Percentiles rank a stretch among this genome's conserved stretches.
Conservation (phyloP, 2,797 vertebrate species). For the Sebastes iracundus region DNA sequence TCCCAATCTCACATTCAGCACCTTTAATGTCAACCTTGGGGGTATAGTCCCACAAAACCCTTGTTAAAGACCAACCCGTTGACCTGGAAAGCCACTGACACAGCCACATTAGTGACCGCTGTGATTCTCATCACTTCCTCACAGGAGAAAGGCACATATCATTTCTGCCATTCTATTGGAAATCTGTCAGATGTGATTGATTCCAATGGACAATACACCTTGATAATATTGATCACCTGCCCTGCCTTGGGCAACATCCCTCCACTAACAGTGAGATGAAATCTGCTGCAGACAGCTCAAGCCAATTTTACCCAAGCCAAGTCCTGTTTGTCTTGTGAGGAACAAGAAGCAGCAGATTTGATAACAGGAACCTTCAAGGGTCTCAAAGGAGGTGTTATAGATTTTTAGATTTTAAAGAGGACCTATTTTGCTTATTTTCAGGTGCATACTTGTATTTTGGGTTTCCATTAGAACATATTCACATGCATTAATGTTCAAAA, state of each 20-base stretch:
- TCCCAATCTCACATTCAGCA: too few relatives aligned
- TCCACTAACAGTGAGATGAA: constrained; percentile 69
- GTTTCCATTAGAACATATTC: too few relatives aligned
- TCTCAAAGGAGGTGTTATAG: constrained; percentile 8
- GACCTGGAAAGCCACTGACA: constrained; percentile 34
- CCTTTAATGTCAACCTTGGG: neutral
- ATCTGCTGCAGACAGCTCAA: constrained; percentile 71
- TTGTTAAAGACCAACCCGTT: neutral
- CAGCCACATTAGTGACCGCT: constrained; percentile 38
- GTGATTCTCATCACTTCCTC: constrained; percentile 48
- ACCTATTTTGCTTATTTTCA: too few relatives aligned
- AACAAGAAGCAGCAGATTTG: constrained; percentile 57
- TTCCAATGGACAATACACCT: constrained; percentile 75
- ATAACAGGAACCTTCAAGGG: constrained; percentile 32
- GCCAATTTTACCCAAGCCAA: constrained; percentile 58
- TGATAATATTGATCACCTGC: constrained; percentile 75
- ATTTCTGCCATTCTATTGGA: constrained; percentile 58
- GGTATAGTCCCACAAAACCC: neutral
- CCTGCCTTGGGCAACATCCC: constrained; percentile 55
- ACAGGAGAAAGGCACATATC: constrained; percentile 51
- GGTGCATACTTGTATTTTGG: too few relatives aligned
- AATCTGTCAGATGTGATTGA: constrained; percentile 74
- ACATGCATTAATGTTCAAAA: too few relatives aligned
- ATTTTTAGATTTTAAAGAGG: constrained; percentile 16
- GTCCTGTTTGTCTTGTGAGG: constrained; percentile 62